Evolutionary conservation across 2,888 invertebrate species (phyloP), one percentile per base, ranked within the genome.

Genomic region (Leptopterna dolabrata): DNA sequence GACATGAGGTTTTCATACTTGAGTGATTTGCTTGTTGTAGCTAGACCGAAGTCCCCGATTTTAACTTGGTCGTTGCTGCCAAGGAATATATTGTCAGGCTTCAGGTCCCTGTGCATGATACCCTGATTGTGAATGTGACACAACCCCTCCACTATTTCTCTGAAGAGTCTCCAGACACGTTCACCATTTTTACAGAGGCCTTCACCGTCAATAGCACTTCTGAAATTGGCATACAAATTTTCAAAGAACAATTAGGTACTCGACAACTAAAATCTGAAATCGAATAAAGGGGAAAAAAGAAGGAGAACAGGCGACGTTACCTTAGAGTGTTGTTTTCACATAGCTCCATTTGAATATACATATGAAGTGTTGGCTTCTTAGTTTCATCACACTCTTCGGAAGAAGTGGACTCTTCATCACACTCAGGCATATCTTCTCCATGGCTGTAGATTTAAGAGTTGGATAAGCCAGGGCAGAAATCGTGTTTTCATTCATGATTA

Each of bases 281-380:
- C 7, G 2, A 36, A 36, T 4, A 4, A 36, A 36, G 36, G 7
- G 11, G 16, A 55, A 11, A 55, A 55, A 55, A 16, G 2, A 55
- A 55, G 11, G 4, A 55, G 3, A 3, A 55, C n/a, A 55, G 27
- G 27, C 30, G 1, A 63, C 71, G 4, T 86, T 90, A 93, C 92
- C 95, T 93, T 43, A 98, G 92, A 0, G 99, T 99, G 90, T 96
- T 97, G 91, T 98, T 98, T 91, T 99, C 99, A 92, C 99, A 99
- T 92, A 98, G 99, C 92, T 99, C 99, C 99, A 99, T 99, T 93
- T 99, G 97, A 90, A 97, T 97, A 91, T 97, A 98, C 93, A 98
- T 94, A 87, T 95, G 95, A 91, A 96, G 95, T 78, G 80, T 16
- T n/a, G 87, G 71, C 41, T 71, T 84, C 11, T 7, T 19, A 41